Base-by-base conservation (phyloP, 2,888 invertebrate species). In the Lampropteryx suffumata region DNA sequence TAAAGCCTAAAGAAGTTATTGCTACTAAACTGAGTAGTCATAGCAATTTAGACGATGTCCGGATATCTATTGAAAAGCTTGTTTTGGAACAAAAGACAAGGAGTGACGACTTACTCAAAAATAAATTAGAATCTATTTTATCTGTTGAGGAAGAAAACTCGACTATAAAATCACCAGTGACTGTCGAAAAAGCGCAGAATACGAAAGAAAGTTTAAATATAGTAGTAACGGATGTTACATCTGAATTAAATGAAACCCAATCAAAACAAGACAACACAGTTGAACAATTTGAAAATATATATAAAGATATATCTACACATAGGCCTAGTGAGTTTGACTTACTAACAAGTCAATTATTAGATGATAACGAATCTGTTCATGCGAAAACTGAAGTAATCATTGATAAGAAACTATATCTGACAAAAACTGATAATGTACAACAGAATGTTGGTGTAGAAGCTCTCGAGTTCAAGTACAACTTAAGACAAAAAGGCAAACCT, bases 251-350 rank as follows among this genome's bases (percentile, higher is more conserved):
- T 34, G 59, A 53, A 39, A 41, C 52, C 5, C 52, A 52, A 33
- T 44, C 43, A 1, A 52, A 43, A 30, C 42, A 62, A 11, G 65
- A 79, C 36, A 83, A 85, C 42, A 87, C 87, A 0, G 63, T 79
- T 13, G 82, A 84, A 24, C 79, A 77, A 44, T 90, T 88, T 44
- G 89, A 89, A 56, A 82, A 82, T 13, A 78, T 89, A 26, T 88
- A 75, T 56, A 86, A 84, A 62, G 70, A 87, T 39, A 57, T 87
- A 32, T 70, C 82, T 14, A 59, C 61, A n/a, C 71, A 81, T 1
- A 76, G 82, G 52, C 75, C 74, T 12, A 84, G 89, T 0, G 82
- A 88, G 58, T 90, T 90, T 21, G 88, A 90, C 3, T 43, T 81
- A 30, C 62, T 88, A 6, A 39, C 44, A 33, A 39, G 9, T 1